Conservation (phyloP, 2,797 vertebrate genomes). For the Ceryle rudis region DNA sequence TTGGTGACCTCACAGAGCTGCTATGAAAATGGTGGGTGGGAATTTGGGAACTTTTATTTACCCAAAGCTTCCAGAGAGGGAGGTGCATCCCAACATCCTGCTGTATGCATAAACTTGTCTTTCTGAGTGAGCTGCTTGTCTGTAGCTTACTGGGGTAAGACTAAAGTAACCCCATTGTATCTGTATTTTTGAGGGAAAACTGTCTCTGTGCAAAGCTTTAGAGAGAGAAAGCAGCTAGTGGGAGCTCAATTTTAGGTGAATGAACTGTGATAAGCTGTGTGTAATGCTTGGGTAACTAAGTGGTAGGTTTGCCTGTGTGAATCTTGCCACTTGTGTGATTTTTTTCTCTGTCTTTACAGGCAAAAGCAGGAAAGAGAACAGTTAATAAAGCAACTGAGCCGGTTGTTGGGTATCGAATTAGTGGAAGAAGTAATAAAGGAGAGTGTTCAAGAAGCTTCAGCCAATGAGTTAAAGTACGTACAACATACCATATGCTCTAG, state of each 20-base stretch:
- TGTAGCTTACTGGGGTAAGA: neutral
- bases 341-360: constrained; percentile 69
- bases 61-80: neutral
- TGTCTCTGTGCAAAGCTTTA: neutral
- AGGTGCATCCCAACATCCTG: neutral
- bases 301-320: neutral
- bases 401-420: constrained; percentile 82
- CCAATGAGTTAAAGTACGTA: constrained; percentile 84
- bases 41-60: neutral
- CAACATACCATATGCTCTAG: neutral
- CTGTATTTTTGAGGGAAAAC: neutral
- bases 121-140: neutral
- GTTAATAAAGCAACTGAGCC: constrained; percentile 82
- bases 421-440: constrained; percentile 83
- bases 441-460: constrained; percentile 76
- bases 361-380: constrained; percentile 85
- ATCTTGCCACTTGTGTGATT: neutral
- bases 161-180: neutral
- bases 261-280: neutral
- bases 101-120: neutral
- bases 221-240: neutral
- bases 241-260: neutral
- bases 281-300: neutral
- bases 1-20: neutral
- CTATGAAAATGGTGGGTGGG: neutral